Evolutionary conservation across 2,797 vertebrate species (phyloP), one percentile per base, ranked within the genome.

Genomic region (Momotus momota): DNA sequence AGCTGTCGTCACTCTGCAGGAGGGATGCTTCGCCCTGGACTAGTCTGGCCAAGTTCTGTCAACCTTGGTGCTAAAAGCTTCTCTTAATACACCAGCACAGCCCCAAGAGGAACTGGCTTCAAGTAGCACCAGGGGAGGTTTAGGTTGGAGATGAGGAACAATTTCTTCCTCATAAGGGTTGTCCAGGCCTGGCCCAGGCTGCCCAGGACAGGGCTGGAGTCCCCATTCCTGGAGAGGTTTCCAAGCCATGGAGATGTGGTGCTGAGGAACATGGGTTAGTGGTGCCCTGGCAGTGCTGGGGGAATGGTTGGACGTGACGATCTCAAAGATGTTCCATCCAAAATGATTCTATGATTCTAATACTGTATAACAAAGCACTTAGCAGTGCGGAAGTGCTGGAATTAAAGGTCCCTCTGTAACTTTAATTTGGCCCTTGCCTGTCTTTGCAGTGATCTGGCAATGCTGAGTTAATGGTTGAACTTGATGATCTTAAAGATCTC

Each of bases 401-500:
- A 87, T 61, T 79, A 79, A 94, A 67, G 22, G 71, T 89, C 91
- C 74, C 71, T 80, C 55, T 72, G 91, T 49, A 95, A 35, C 78
- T 79, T 62, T 43, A 85, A 89, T 89, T 87, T 93, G 90, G 79
- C 93, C 67, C 81, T 82, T 85, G 79, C 79, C 62, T 91, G 33
- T 64, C 81, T 89, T 86, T 4, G 2, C 46, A 43, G 40, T 54
- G 67, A 90, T 70, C 15, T 43, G 41, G 41, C 41, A 43, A 10
- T 43, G 41, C 19, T 20, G 54, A 29, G 31, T 12, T 12, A 21
- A 21, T 3, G 54, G 18, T 55, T 55, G 29, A 29, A 55, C 29
- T 55, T 27, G 10, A 16, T 33, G 15, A 48, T 5, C 43, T 48
- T 25, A 11, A 65, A 66, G 64, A 7, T 19, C 31, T 66, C 12